Percentiles rank a stretch among this genome's conserved stretches.
These are phyloP conservation scores for Strigamia maritima DNA, from an alignment of 2,888 invertebrate genomes.

Conservation along the genomic window DNA sequence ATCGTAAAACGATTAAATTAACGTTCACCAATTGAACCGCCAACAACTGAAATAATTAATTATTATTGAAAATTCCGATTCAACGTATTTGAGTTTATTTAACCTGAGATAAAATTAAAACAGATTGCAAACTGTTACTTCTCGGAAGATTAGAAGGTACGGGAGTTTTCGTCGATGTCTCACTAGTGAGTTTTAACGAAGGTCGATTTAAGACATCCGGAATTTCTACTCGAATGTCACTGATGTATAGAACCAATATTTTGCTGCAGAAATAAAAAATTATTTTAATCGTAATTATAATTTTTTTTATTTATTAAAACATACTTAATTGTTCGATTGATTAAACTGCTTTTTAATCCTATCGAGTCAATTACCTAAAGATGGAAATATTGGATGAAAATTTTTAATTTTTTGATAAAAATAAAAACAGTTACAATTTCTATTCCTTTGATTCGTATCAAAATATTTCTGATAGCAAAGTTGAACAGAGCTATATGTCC, in stretches of 20 bases:
- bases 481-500: not conserved
- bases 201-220: not conserved
- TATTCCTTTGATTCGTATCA: not conserved
- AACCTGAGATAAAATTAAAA: not conserved
- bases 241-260: conserved; percentile 39
- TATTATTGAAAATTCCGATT: not conserved
- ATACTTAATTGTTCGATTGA: not conserved
- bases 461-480: not conserved
- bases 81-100: not conserved
- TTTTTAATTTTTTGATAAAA: not conserved
- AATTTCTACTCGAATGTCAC: conserved; percentile 39
- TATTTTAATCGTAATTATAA: not conserved
- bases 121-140: not conserved
- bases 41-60: not conserved
- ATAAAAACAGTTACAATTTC: not conserved
- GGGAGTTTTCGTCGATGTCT: not conserved
- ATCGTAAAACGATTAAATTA: not conserved
- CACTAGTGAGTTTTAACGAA: not conserved
- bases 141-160: not conserved
- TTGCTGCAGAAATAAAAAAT: conserved; percentile 35
- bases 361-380: not conserved
- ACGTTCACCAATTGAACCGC: not conserved
- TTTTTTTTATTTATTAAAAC: not conserved
- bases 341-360: conserved; percentile 28
- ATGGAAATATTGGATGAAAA: no score